A percentile compares a stretch with the other conserved stretches of the same genome.
Evolutionary conservation across 2,797 vertebrate species (phyloP).

Genomic region (Hypotaenidia philippensis): DNA sequence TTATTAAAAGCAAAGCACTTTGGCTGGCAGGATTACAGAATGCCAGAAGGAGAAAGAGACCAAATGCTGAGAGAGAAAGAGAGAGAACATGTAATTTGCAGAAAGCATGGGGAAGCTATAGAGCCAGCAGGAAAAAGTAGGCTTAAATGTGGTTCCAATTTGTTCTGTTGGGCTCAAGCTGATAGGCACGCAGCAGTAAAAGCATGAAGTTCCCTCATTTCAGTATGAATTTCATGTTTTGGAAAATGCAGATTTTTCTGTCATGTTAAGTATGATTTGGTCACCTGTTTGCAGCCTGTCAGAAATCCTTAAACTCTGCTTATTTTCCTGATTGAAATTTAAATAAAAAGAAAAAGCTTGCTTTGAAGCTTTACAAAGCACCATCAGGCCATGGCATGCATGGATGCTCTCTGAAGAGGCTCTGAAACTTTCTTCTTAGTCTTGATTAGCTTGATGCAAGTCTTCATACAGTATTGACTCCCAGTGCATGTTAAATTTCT

Average conservation of each 20-base stretch:
- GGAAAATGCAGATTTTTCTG: slow-evolving; percentile 3
- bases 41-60: slow-evolving; percentile 32
- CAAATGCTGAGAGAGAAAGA: slow-evolving; percentile 41
- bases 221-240: slow-evolving; percentile 17
- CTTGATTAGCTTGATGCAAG: background rate
- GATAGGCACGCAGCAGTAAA: slow-evolving; percentile 54
- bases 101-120: slow-evolving; percentile 63
- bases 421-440: background rate
- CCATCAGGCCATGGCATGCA: background rate
- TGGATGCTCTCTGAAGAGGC: background rate
- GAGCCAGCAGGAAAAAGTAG: slow-evolving; percentile 62
- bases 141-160: slow-evolving; percentile 73
- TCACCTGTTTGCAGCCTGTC: background rate
- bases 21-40: slow-evolving; percentile 84
- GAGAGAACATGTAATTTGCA: slow-evolving; percentile 14
- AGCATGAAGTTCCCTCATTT: slow-evolving; percentile 43
- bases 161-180: slow-evolving; percentile 70
- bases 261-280: background rate
- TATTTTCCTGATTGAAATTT: background rate
- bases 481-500: background rate
- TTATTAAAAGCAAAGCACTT: slow-evolving; percentile 85
- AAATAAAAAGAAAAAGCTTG: background rate
- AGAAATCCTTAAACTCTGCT: background rate
- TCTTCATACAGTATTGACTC: background rate
- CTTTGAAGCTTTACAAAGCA: background rate